These are phyloP conservation scores for Teleogryllus oceanicus DNA, from an alignment of 2,888 invertebrate species.

Conservation along the genomic window DNA sequence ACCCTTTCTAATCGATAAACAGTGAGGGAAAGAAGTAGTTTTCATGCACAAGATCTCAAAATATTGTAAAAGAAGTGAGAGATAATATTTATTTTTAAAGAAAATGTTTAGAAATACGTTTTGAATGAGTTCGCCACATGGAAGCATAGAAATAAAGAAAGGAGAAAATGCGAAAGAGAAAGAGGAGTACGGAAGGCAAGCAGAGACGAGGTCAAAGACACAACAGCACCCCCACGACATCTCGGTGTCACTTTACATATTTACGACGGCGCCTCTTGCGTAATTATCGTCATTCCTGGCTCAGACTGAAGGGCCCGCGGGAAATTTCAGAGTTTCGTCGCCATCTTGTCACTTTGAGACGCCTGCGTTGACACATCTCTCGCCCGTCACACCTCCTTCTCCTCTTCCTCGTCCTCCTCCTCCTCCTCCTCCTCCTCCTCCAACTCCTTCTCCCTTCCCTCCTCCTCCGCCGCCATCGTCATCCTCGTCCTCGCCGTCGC, in stretches of 20 bases:
- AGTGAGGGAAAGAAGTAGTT: too few relatives aligned
- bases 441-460: not conserved
- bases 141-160: too few relatives aligned
- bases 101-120: too few relatives aligned
- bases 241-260: not conserved
- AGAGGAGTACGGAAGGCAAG: too few relatives aligned
- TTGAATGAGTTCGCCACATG: too few relatives aligned
- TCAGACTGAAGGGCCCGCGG: not conserved
- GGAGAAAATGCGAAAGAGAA: too few relatives aligned
- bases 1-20: too few relatives aligned
- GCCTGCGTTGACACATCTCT: not conserved
- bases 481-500: not conserved
- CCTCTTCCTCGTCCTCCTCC: slow-evolving; percentile 5
- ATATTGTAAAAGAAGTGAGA: too few relatives aligned
- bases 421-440: not conserved
- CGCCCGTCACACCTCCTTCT: not conserved
- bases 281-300: slow-evolving; percentile 5
- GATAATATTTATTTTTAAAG: too few relatives aligned
- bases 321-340: not conserved
- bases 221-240: not conserved
- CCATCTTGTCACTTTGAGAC: not conserved
- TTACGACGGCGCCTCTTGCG: not conserved
- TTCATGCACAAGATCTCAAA: too few relatives aligned
- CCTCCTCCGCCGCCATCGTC: not conserved
- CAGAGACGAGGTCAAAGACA: too few relatives aligned